Evolutionary conservation across 2,797 vertebrate genomes (phyloP).

Genomic region (Leptatherina wallacei): DNA sequence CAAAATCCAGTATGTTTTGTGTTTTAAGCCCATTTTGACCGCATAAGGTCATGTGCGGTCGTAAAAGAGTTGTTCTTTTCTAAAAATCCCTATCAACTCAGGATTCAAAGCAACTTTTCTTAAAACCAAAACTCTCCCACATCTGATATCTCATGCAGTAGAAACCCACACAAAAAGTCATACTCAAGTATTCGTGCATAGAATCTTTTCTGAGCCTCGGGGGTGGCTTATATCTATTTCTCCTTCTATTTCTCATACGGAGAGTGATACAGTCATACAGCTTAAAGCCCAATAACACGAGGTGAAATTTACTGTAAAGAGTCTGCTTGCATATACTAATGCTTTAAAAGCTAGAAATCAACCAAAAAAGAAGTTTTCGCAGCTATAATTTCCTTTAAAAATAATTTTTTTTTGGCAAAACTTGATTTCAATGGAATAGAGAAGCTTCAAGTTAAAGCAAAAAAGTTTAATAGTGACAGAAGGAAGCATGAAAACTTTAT

Average conservation of each 20-base stretch:
- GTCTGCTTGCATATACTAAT: conserved; percentile 4
- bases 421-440: conserved; percentile 1
- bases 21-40: conserved; percentile 20
- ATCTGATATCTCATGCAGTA: conserved; percentile 48
- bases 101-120: conserved; percentile 46
- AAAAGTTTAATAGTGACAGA: conserved; percentile 27
- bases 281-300: conserved; percentile 20
- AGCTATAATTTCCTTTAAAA: conserved; percentile 31
- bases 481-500: conserved; percentile 38
- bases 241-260: conserved; percentile 47
- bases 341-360: conserved; percentile 4
- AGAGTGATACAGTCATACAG: conserved; percentile 36
- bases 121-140: conserved; percentile 55
- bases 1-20: conserved; percentile 9
- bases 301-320: conserved; percentile 28
- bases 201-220: conserved; percentile 59
- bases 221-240: conserved; percentile 55
- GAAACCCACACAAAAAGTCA: conserved; percentile 60
- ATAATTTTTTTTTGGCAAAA: conserved; percentile 34
- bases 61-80: conserved; percentile 21
- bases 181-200: conserved; percentile 32
- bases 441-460: conserved; percentile 14
- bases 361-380: conserved; percentile 20
- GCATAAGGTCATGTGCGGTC: conserved; percentile 8
- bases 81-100: conserved; percentile 5